Evolutionary conservation across 1,140 invertebrate genomes (phyloP).

Genomic region (Diplogasteroides magnus): DNA sequence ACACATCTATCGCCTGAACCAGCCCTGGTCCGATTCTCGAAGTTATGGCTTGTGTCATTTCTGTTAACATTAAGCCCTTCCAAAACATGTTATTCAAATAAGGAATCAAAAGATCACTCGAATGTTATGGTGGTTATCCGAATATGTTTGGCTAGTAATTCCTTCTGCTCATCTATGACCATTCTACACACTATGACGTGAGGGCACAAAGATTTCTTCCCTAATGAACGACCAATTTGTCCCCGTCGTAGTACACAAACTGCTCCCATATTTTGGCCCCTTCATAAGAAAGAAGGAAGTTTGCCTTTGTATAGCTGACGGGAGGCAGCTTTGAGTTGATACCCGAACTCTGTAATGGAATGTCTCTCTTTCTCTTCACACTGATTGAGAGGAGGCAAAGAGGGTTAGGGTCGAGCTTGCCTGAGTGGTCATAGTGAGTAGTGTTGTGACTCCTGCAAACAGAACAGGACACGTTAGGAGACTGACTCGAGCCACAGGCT

Average conservation of each 20-base stretch:
- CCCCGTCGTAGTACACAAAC: too few species aligned
- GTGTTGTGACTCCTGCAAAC: conserved; percentile 71
- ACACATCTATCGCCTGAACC: conserved; percentile 58
- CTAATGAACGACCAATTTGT: not conserved
- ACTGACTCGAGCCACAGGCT: too few species aligned
- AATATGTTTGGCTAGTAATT: too few species aligned
- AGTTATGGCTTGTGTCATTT: too few species aligned
- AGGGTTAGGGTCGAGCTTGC: conserved; percentile 17
- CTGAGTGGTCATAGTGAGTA: conserved; percentile 81
- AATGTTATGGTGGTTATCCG: too few species aligned
- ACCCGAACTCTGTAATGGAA: conserved; percentile 91
- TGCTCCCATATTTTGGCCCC: not conserved
- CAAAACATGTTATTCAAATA: too few species aligned
- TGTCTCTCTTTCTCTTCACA: conserved; percentile 86
- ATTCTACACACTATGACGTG: too few species aligned
- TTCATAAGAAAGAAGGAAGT: not conserved
- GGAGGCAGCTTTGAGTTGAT: conserved; percentile 92
- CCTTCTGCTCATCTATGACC: too few species aligned
- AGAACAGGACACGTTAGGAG: too few species aligned
- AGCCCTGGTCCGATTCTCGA: not conserved
- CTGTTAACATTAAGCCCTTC: too few species aligned
- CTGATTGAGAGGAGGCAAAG: conserved; percentile 52
- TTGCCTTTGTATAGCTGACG: conserved; percentile 83
- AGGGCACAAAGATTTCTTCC: too few species aligned
- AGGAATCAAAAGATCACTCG: too few species aligned